Percentiles rank a stretch among this genome's conserved stretches.
These are phyloP conservation scores for Hydra vulgaris DNA, from an alignment of 30 jellyfish, hydroid and myxozoan genomes.

Conservation along the genomic window DNA sequence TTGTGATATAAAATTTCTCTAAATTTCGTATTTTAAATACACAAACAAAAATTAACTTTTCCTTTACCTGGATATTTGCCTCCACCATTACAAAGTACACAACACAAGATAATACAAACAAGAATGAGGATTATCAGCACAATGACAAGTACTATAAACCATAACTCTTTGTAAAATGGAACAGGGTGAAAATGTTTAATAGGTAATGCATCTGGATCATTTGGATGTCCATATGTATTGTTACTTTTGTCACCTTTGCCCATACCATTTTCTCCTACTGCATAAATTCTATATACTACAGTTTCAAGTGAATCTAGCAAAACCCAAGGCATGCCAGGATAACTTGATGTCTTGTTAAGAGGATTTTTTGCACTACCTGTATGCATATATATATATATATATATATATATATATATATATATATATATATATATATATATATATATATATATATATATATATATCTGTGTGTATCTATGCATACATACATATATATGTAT, in stretches of 20 bases:
- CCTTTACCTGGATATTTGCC: conserved; percentile 35
- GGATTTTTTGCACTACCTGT: neutral
- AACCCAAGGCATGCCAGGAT: neutral
- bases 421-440: too few species aligned
- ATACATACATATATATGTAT: too few species aligned
- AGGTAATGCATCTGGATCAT: conserved; percentile 2
- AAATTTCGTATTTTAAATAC: too few species aligned
- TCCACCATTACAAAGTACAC: conserved; percentile 9
- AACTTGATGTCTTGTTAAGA: neutral
- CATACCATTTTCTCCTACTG: conserved; percentile 16
- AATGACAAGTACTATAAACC: conserved; percentile 15
- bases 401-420: too few species aligned
- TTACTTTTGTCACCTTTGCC: conserved; percentile 12
- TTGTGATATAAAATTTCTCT: too few species aligned
- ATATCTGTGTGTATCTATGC: too few species aligned
- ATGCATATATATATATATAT: neutral
- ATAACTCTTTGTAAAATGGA: conserved; percentile 12
- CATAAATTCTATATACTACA: neutral
- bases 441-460: too few species aligned
- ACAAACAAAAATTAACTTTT: too few species aligned
- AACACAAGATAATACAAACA: neutral
- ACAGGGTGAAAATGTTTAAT: neutral
- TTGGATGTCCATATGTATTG: conserved; percentile 1
- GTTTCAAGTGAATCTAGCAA: neutral
- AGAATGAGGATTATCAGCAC: conserved; percentile 2